A percentile compares a stretch with the other conserved stretches of the same genome.
These are phyloP conservation scores for Chelonus formosanus DNA, from an alignment of 2,888 invertebrate genomes.

Conservation along the genomic window DNA sequence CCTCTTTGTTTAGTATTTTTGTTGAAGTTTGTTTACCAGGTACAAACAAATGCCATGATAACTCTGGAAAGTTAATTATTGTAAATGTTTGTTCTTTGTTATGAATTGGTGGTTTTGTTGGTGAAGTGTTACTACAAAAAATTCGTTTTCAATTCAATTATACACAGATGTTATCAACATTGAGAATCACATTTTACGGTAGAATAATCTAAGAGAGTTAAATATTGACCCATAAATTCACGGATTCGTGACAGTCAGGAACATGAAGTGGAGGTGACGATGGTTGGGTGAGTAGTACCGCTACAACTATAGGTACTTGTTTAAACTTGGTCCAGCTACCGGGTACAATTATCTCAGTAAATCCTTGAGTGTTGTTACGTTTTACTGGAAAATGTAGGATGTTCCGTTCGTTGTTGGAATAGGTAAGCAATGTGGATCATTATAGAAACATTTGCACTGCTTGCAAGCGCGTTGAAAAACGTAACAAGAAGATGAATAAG, in stretches of 20 bases:
- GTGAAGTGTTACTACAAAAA: slow-evolving; percentile 22
- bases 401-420: slow-evolving; percentile 1
- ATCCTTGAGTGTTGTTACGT: slow-evolving; percentile 25
- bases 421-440: slow-evolving; percentile 29
- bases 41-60: no score
- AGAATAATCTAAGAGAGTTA: slow-evolving; percentile 3
- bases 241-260: slow-evolving; percentile 17
- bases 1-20: no score
- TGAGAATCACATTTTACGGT: neutral
- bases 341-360: slow-evolving; percentile 42
- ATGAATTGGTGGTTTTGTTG: no score
- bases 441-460: slow-evolving; percentile 21
- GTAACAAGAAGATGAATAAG: neutral
- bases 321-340: slow-evolving; percentile 23
- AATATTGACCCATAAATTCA: slow-evolving; percentile 17
- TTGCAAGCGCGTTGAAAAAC: neutral
- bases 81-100: no score
- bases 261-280: slow-evolving; percentile 12
- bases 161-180: neutral
- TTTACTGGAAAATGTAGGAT: slow-evolving; percentile 19
- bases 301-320: slow-evolving; percentile 8
- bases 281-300: slow-evolving; percentile 18
- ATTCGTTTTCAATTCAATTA: slow-evolving; percentile 30
- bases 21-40: no score
- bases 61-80: no score